phyloP scores from a whole-genome alignment of 2,888 invertebrate genomes.

The Aphrophora alni region DNA sequence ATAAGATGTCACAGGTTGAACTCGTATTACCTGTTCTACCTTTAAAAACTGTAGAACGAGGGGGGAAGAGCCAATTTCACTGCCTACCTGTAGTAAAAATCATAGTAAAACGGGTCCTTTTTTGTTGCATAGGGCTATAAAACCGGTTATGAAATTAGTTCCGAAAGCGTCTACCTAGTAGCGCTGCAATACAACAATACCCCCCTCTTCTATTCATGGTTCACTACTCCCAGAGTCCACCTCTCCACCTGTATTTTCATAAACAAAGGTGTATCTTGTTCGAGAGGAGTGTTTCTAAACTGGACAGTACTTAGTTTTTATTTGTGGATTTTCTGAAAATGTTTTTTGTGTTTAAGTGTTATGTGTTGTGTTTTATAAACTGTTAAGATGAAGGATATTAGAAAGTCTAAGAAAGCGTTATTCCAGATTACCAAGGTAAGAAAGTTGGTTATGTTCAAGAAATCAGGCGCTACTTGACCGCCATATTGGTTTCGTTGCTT shows the following conservation, averaged over 20 bases:
- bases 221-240: too few relatives aligned
- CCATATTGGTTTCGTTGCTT: background rate
- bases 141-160: background rate
- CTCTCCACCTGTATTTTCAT: constrained; percentile 34
- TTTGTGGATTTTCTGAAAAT: constrained; percentile 19
- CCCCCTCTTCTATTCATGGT: constrained; percentile 31
- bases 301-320: background rate
- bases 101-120: constrained; percentile 41
- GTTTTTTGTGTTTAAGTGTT: constrained; percentile 44
- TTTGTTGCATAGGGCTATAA: background rate
- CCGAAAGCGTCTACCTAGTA: background rate
- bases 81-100: constrained; percentile 40
- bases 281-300: background rate
- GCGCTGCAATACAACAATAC: constrained; percentile 11
- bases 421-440: constrained; percentile 78
- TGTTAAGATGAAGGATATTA: constrained; percentile 62
- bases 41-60: constrained; percentile 13
- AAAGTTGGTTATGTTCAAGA: background rate
- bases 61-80: constrained; percentile 16
- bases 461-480: background rate
- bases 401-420: constrained; percentile 60
- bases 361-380: constrained; percentile 50
- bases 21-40: background rate
- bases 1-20: constrained; percentile 2
- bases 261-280: constrained; percentile 34